Conservation (phyloP, 2,888 invertebrate species). For the Archips xylosteana region DNA sequence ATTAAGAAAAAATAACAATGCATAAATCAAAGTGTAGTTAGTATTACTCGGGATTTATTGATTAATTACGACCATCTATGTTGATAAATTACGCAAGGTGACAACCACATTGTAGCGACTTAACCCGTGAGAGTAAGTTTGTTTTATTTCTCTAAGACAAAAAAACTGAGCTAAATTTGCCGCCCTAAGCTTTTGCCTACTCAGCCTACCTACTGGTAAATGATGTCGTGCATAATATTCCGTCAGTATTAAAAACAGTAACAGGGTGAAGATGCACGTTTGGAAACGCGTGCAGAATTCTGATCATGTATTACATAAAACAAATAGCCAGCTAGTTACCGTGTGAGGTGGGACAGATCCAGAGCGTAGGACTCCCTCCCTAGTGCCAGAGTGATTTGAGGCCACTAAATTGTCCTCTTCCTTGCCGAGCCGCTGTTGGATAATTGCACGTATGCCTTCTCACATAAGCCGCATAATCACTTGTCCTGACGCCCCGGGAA, state of each 20-base stretch:
- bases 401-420: slow-evolving; percentile 82
- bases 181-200: too few relatives aligned
- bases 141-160: too few relatives aligned
- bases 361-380: slow-evolving; percentile 78
- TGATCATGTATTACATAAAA: slow-evolving; percentile 53
- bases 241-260: not conserved
- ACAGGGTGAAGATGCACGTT: not conserved
- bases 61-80: too few relatives aligned
- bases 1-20: too few relatives aligned
- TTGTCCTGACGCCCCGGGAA: slow-evolving; percentile 58
- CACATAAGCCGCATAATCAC: slow-evolving; percentile 66
- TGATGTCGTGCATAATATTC: not conserved
- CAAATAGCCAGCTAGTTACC: slow-evolving; percentile 54
- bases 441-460: slow-evolving; percentile 70
- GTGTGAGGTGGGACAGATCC: slow-evolving; percentile 67
- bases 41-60: too few relatives aligned
- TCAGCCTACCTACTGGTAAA: too few relatives aligned
- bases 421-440: slow-evolving; percentile 64
- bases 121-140: too few relatives aligned
- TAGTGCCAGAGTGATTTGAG: slow-evolving; percentile 78
- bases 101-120: too few relatives aligned
- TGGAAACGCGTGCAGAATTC: slow-evolving; percentile 6
- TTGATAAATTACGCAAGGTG: too few relatives aligned
- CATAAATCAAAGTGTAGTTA: too few relatives aligned
- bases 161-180: too few relatives aligned